These are phyloP conservation scores for Onychomys torridus DNA, from an alignment of 2,797 vertebrate genomes.

Conservation along the genomic window DNA sequence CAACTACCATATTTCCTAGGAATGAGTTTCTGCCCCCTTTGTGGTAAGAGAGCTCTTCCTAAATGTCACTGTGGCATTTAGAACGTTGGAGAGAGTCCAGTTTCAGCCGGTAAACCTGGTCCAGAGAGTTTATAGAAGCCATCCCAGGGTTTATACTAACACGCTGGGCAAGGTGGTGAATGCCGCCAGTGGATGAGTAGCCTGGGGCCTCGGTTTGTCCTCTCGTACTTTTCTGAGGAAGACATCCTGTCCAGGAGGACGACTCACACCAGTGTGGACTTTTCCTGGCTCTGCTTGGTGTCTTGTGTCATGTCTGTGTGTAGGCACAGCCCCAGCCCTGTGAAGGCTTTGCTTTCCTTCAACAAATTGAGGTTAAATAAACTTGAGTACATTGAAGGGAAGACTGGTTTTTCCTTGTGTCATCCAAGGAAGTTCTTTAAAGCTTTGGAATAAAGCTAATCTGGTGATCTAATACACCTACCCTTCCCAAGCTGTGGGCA, in stretches of 20 bases:
- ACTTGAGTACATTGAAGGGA: not conserved
- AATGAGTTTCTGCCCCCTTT: constrained; percentile 58
- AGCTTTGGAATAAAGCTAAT: constrained; percentile 19
- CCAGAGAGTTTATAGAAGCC: constrained; percentile 43
- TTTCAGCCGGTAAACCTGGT: constrained; percentile 55
- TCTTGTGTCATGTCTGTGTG: constrained; percentile 68
- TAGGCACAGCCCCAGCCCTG: constrained; percentile 30
- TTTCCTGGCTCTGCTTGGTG: constrained; percentile 70
- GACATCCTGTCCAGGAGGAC: constrained; percentile 55
- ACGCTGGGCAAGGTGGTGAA: not conserved
- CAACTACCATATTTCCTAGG: constrained; percentile 74
- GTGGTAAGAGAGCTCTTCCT: constrained; percentile 65
- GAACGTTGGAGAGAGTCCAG: constrained; percentile 4
- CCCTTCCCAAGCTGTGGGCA: constrained; percentile 32
- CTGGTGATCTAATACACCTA: constrained; percentile 61
- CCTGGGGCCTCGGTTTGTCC: not conserved
- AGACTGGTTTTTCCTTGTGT: constrained; percentile 47
- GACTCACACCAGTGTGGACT: constrained; percentile 10
- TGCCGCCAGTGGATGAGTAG: not conserved
- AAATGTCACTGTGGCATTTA: constrained; percentile 59
- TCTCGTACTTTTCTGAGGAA: constrained; percentile 56
- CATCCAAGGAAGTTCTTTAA: constrained; percentile 4
- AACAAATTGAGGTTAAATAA: constrained; percentile 70
- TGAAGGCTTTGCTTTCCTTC: constrained; percentile 68
- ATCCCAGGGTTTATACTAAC: not conserved